Evolutionary conservation across 2,888 invertebrate species (phyloP).

Genomic region (Drosophila acutilabella): DNA sequence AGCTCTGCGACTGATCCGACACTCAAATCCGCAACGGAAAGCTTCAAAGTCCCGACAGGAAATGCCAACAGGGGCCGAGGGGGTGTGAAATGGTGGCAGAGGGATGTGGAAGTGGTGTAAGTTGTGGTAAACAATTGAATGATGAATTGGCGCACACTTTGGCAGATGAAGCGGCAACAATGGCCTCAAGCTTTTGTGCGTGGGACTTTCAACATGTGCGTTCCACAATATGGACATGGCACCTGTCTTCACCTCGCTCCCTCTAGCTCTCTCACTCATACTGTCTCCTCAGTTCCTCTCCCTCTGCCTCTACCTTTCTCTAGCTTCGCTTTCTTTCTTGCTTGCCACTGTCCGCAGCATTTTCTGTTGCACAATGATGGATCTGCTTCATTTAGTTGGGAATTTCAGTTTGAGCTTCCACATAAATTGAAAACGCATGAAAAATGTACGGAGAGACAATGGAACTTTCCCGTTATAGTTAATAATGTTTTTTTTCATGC

Average conservation of each 20-base stretch:
- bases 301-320: neutral
- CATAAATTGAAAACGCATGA: constrained; percentile 45
- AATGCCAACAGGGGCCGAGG: neutral
- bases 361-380: constrained; percentile 54
- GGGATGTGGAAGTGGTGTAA: too few relatives aligned
- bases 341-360: constrained; percentile 14
- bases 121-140: constrained; percentile 54
- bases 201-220: constrained; percentile 47
- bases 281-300: neutral
- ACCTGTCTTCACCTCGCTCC: constrained; percentile 25
- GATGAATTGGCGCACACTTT: constrained; percentile 61
- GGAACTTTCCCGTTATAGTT: neutral
- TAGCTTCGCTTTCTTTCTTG: neutral
- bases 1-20: constrained; percentile 28
- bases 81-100: neutral
- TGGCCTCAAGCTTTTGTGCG: constrained; percentile 39
- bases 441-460: constrained; percentile 31
- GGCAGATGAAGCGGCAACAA: constrained; percentile 51
- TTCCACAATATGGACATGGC: constrained; percentile 41
- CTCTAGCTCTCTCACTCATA: too few relatives aligned
- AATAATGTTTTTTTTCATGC: neutral
- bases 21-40: constrained; percentile 36
- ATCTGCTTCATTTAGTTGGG: constrained; percentile 70
- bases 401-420: constrained; percentile 32
- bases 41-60: constrained; percentile 27